These are phyloP conservation scores for Meliscaeva auricollis DNA, from an alignment of 2,888 invertebrate species.

Conservation along the genomic window DNA sequence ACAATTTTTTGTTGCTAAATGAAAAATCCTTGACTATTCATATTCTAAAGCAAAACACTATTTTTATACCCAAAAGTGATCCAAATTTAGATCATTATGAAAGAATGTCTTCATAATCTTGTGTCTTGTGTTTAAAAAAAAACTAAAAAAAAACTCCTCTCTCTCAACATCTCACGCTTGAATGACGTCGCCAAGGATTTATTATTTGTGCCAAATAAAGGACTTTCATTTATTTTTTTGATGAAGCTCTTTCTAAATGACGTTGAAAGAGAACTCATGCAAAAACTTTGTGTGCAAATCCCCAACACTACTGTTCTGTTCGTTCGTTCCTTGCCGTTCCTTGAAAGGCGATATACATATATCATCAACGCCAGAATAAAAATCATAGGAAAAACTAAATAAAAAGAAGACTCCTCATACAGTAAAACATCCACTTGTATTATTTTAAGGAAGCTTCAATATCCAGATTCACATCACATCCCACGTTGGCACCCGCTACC, in stretches of 20 bases:
- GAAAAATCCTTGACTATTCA: too few species aligned
- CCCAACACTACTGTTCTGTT: background rate
- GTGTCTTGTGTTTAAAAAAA: slow-evolving; percentile 35
- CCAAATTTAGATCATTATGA: slow-evolving; percentile 25
- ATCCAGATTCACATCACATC: slow-evolving; percentile 10
- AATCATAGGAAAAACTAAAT: background rate
- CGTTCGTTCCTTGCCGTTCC: background rate
- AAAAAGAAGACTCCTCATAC: slow-evolving; percentile 11
- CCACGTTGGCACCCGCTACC: background rate
- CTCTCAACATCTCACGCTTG: slow-evolving; percentile 26
- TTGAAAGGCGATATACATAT: background rate
- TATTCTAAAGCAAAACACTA: background rate
- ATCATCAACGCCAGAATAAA: background rate
- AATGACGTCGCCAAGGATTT: slow-evolving; percentile 25
- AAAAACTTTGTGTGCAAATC: slow-evolving; percentile 47
- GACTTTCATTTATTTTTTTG: slow-evolving; percentile 16
- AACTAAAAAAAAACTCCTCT: slow-evolving; percentile 3
- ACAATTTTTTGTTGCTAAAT: too few species aligned
- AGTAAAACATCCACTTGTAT: slow-evolving; percentile 59
- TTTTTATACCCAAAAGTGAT: slow-evolving; percentile 6
- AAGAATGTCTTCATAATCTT: background rate
- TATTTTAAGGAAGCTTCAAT: slow-evolving; percentile 42
- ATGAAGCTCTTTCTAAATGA: slow-evolving; percentile 39
- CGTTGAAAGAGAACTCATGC: slow-evolving; percentile 24
- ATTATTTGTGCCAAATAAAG: slow-evolving; percentile 28